Base-by-base conservation (phyloP, 2,113 vertebrate species). In the Neotoma lepida region DNA sequence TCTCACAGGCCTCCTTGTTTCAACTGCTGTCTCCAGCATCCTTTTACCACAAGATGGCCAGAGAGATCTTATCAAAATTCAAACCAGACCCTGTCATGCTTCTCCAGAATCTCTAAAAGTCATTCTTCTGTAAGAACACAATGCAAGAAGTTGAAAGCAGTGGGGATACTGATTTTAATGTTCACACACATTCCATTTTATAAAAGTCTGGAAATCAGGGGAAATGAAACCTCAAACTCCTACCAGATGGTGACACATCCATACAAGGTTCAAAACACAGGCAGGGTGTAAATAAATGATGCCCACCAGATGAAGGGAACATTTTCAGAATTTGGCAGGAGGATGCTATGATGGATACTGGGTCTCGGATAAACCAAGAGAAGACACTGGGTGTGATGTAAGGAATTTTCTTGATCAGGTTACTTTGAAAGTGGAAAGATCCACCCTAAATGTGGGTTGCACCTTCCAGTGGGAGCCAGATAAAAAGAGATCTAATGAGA, bases 311-410 rank as follows among this genome's bases (percentile, higher is more conserved):
- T 58, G 51, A 30, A 30, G 2, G 0, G 1, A 30, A 20, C 22
- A 13, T 39, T n/a, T 13, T 12, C n/a, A 84, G 18, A 18, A 35
- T 77, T 66, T 8, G 35, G 5, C 15, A 71, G 22, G 86, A 86
- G 4, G 13, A 24, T 66, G 6, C 13, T 39, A 0, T 17, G 2
- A 41, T 28, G n/a, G 8, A 17, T 2, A 28, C 7, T 84, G 15
- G 4, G 44, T 66, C 33, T 54, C 30, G 0, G 20, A 26, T 20
- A 44, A 18, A 7, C 68, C 14, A 63, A 22, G 4, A 85, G 17
- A 9, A 63, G 20, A 26, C 24, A 58, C 39, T 7, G 35, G 14
- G 54, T 39, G 28, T 5, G 14, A 39, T 33, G 44, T 22, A 73
- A 63, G 46, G 77, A 74, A 9, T 9, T 9, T 61, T 61, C 7